Evolutionary conservation across 2,888 invertebrate genomes (phyloP), one percentile per base, ranked within the genome.

Genomic region (Conomelus anceps): DNA sequence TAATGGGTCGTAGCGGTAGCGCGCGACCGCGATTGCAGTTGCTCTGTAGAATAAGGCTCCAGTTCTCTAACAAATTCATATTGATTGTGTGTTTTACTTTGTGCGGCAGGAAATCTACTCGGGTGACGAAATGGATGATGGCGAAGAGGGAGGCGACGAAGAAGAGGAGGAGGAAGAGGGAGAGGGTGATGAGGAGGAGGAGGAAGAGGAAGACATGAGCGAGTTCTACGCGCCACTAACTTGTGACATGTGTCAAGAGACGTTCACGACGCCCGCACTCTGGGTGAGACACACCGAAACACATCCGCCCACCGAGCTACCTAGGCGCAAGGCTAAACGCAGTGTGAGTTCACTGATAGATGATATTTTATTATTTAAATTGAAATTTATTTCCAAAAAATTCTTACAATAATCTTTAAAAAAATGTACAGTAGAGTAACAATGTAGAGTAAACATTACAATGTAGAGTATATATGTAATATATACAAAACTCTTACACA

Each of bases 261-360:
- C 96, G 91, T 97, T 97, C 93, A 96, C 96, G 89, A 95, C 96
- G 92, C 97, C 97, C 89, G 97, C 96, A 22, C 96, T 96, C 89
- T 97, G 97, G 96, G 97, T 97, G 91, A 95, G 96, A 34, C 97
- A 97, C 93, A 96, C 97, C 92, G 96, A 97, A 93, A 95, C 95
- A 3, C 97, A 97, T 87, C 91, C 92, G 20, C 91, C 91, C 22
- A 91, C 91, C 20, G 91, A 92, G 87, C 89, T 92, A 23, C 91
- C 91, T 17, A 90, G 91, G 85, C 90, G 91, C 88, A 92, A 91
- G 90, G 90, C 91, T 90, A 90, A 91, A 91, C 22, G 88, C 29
- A 88, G 11, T 87, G 22, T 87, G 1, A 29, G 29, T 87, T 3
- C 24, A 23, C n/a, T n/a, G n/a, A n/a, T n/a, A n/a, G n/a, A n/a